These are phyloP conservation scores for Marisa cornuarietis DNA, from an alignment of 1,140 invertebrate genomes.

Conservation along the genomic window DNA sequence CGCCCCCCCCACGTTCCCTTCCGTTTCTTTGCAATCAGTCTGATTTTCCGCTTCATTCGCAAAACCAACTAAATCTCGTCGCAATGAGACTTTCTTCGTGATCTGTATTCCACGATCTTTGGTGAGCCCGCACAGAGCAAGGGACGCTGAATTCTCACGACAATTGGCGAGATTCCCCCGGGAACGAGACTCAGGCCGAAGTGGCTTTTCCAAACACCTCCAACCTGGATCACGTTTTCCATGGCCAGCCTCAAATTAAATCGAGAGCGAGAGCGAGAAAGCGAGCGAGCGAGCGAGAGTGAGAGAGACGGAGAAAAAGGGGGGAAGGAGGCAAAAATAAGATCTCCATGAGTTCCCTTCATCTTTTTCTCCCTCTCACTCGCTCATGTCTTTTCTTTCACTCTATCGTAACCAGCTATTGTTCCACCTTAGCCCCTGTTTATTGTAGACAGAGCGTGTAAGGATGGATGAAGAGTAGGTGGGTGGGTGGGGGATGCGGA, in stretches of 20 bases:
- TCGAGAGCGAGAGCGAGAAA: conserved; percentile 1
- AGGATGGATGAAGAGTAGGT: not conserved
- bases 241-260: conserved; percentile 20
- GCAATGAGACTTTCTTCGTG: conserved; percentile 8
- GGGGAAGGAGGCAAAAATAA: conserved; percentile 9
- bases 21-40: conserved; percentile 14
- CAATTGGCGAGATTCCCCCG: conserved; percentile 13
- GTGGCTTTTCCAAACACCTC: conserved; percentile 14
- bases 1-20: not conserved
- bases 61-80: conserved; percentile 18
- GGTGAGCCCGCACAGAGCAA: conserved; percentile 5
- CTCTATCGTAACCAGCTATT: conserved; percentile 9
- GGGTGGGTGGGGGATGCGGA: not conserved
- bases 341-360: not conserved
- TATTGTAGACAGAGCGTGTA: not conserved
- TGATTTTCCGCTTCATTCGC: conserved; percentile 23
- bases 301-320: not conserved
- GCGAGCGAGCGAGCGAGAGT: no score
- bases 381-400: no score
- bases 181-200: not conserved
- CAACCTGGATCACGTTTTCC: conserved; percentile 16
- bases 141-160: conserved; percentile 13
- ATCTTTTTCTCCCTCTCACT: no score
- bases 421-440: not conserved
- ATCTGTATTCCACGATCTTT: conserved; percentile 21